Evolutionary conservation across 2,797 vertebrate species (phyloP), one percentile per base, ranked within the genome.

Genomic region (Sebastes ruberrimus): DNA sequence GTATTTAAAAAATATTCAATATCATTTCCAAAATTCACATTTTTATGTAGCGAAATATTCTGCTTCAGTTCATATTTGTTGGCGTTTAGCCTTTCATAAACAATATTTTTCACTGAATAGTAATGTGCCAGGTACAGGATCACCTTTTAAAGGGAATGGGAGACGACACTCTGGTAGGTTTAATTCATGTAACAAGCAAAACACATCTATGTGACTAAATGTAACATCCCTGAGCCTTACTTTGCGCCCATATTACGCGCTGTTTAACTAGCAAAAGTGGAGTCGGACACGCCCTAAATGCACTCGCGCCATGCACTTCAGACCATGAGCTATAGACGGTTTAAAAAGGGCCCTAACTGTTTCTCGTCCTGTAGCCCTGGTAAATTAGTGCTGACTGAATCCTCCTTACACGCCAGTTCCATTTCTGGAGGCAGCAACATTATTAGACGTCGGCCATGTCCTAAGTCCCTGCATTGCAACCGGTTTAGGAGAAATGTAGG

Each of bases 401-500:
- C 82, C 71, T 86, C 68, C 86, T 82, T 71, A 16, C 53, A 61
- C 10, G 30, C 61, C 68, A 70, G 60, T 80, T 88, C 74, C 79
- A 76, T 91, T 86, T 87, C 87, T 87, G 80, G 83, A 84, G 79
- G 83, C 78, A 74, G 78, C 76, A 84, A 84, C 85, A 78, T 86
- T 86, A 86, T 91, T 78, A 88, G 86, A 88, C 81, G 11, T 86
- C 8, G 52, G 69, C 65, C 85, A 61, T 88, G 82, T 88, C 70
- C 85, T 85, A 89, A 94, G 85, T 84, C 90, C 76, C 63, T 71
- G 80, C 78, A 84, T 86, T 91, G 87, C 73, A 71, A 90, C 82
- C 64, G 42, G 57, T 94, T 94, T 90, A 85, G 90, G 82, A 90
- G 79, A 89, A 95, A 95, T 94, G 85, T 95, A 94, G 94, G 94